Evolutionary conservation across 1,140 invertebrate genomes (phyloP), one percentile per base, ranked within the genome.

Genomic region (Heliconius nattereri): DNA sequence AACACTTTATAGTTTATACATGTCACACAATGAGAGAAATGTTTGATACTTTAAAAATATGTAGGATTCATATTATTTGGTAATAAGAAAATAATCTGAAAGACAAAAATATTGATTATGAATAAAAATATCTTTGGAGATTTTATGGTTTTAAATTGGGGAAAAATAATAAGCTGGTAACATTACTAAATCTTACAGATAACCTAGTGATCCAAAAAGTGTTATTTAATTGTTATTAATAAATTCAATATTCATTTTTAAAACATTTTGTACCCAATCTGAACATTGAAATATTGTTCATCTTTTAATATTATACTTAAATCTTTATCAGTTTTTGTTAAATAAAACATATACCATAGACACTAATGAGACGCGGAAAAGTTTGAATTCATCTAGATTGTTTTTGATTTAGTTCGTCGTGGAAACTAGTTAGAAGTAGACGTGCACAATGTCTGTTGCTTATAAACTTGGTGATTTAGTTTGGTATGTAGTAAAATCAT

Each of bases 391-490:
- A 73, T 90, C 81, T 84, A 76, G 52, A 81, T 89, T 86, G 78
- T 91, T 86, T 90, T 81, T 92, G 90, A 85, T 89, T 89, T 87
- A 93, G 91, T 94, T 92, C 88, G 88, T 92, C 90, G 89, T 92
- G 89, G 85, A 92, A 90, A 89, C 80, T 86, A 52, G 81, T 80
- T 45, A 9, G 20, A 52, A 78, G 76, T 71, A 66, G 87, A 83
- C 87, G 91, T 92, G 80, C 77, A 91, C 80, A 57, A 93, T 94
- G 92, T 91, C 90, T 81, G 85, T 88, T 57, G 88, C 85, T 81
- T 93, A 89, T 87, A 93, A 94, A 94, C 90, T 94, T 93, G 92
- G 92, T 89, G 93, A 93, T 93, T 88, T 94, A 90, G 93, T 94
- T 87, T 94, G 93, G 93, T 94, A 93, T 93, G 92, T 93, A 86